phyloP scores from a whole-genome alignment of 2,113 vertebrate species.

The Petrocephalus zakoni region DNA sequence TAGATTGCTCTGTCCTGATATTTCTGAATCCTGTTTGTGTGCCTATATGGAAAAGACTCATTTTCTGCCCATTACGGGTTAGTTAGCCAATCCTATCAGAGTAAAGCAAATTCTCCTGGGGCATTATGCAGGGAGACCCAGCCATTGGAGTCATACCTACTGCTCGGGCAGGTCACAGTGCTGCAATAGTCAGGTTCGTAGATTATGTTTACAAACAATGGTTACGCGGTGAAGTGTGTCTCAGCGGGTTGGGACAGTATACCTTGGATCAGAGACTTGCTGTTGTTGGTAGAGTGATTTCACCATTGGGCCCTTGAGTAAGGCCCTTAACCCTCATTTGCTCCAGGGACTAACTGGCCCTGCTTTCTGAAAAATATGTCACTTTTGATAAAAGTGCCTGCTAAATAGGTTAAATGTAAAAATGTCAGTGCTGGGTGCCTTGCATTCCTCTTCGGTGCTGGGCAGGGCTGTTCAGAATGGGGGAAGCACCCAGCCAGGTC shows the following conservation, averaged over 20 bases:
- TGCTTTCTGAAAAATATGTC: neutral
- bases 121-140: neutral
- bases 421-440: neutral
- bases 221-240: neutral
- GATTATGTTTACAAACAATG: neutral
- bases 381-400: neutral
- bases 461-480: no score
- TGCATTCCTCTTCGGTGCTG: no score
- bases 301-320: neutral
- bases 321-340: neutral
- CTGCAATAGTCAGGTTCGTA: neutral
- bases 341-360: neutral
- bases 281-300: neutral
- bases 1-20: neutral
- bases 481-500: neutral
- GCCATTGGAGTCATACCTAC: neutral
- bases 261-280: no score
- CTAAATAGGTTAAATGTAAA: neutral
- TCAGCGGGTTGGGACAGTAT: neutral
- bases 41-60: neutral
- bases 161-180: no score
- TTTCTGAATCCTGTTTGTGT: neutral
- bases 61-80: neutral
- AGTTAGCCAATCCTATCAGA: neutral
- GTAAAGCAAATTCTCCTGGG: neutral